These are phyloP conservation scores for Microplitis manilae DNA, from an alignment of 2,888 invertebrate species.

Conservation along the genomic window DNA sequence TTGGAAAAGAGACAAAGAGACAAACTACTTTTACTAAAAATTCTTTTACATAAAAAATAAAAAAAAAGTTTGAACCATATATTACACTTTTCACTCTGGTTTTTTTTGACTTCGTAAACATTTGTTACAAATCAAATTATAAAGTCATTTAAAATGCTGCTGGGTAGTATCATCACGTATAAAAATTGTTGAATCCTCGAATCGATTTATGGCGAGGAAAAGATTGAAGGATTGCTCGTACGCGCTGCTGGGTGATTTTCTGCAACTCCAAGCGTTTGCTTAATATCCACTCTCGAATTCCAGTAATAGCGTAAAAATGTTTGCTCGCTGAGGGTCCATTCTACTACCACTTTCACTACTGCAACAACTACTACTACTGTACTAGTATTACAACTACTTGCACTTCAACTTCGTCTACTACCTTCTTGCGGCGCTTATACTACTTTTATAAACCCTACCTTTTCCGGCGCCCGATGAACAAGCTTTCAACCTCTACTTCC, in stretches of 20 bases:
- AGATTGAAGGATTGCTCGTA: conserved; percentile 33
- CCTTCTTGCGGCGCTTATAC: conserved; percentile 29
- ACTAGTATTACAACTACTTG: conserved; percentile 10
- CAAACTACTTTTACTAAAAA: background rate
- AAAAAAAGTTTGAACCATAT: background rate
- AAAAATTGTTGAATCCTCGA: conserved; percentile 22
- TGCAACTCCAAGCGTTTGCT: conserved; percentile 60
- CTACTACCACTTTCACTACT: conserved; percentile 37
- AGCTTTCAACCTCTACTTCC: conserved; percentile 20
- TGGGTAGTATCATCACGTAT: background rate
- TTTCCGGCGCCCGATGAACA: conserved; percentile 40
- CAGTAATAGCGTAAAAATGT: conserved; percentile 68
- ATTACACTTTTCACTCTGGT: background rate
- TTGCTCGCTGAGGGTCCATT: conserved; percentile 59
- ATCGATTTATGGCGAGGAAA: conserved; percentile 44
- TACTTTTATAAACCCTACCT: conserved; percentile 18
- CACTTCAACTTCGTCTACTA: background rate
- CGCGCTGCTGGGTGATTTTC: conserved; percentile 52
- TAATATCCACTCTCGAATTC: conserved; percentile 65
- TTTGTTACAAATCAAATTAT: background rate
- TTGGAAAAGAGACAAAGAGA: background rate
- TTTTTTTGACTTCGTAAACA: background rate
- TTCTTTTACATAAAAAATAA: background rate
- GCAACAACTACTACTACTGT: background rate
- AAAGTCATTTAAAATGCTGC: conserved; percentile 1